Conservation (phyloP, 2,113 vertebrate species). For the Varanus salvator region DNA sequence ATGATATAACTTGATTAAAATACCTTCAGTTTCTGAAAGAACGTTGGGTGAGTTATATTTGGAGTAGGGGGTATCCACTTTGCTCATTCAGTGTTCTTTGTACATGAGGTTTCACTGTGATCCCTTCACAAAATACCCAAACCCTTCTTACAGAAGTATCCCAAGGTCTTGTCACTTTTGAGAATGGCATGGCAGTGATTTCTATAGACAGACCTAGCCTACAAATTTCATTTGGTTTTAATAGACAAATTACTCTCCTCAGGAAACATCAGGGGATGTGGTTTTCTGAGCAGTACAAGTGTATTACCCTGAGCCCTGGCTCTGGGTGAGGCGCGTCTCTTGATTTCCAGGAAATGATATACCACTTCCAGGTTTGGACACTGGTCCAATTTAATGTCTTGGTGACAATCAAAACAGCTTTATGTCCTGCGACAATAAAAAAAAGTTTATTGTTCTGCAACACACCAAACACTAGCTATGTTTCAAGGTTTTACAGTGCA, state of each 20-base stretch:
- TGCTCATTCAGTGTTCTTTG: background rate
- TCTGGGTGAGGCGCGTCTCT: too few species aligned
- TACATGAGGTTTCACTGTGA: background rate
- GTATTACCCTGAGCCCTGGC: too few species aligned
- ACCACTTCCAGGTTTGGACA: too few species aligned
- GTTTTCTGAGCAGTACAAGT: background rate
- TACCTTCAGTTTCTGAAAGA: background rate
- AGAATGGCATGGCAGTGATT: background rate
- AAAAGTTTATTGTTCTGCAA: too few species aligned
- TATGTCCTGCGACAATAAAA: too few species aligned
- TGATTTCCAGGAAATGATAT: too few species aligned
- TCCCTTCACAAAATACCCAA: background rate
- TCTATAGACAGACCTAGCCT: background rate
- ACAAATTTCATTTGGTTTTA: background rate
- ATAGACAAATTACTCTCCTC: background rate
- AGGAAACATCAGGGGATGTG: background rate
- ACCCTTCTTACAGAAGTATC: background rate
- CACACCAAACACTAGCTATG: too few species aligned
- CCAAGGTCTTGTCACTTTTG: background rate
- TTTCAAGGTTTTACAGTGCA: too few species aligned
- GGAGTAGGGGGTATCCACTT: too few species aligned
- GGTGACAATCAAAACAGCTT: too few species aligned
- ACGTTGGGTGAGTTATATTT: too few species aligned
- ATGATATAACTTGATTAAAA: background rate
- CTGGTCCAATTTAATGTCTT: too few species aligned